These are phyloP conservation scores for Florisuga fusca DNA, from an alignment of 2,797 vertebrate species.

Conservation along the genomic window DNA sequence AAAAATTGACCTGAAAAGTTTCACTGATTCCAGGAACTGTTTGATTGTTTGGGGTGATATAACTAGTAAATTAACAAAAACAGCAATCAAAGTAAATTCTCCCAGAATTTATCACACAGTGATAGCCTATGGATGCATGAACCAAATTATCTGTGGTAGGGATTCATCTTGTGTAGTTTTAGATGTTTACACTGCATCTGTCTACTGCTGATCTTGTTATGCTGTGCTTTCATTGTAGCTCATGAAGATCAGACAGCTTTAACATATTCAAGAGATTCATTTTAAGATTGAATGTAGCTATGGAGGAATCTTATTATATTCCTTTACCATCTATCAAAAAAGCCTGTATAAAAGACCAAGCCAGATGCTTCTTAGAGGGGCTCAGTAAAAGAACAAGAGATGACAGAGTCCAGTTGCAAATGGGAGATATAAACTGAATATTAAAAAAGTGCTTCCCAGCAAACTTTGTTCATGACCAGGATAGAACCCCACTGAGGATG, in stretches of 20 bases:
- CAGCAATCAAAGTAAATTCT: slow-evolving; percentile 15
- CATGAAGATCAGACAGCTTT: background rate
- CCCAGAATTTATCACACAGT: background rate
- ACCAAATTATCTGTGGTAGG: background rate
- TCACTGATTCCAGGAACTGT: slow-evolving; percentile 15
- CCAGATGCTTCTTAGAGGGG: background rate
- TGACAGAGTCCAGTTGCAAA: background rate
- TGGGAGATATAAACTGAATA: background rate
- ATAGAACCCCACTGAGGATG: background rate
- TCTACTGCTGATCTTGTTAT: background rate
- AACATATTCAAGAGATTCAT: background rate
- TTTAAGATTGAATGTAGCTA: background rate
- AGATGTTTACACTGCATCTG: background rate
- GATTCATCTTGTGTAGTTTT: background rate
- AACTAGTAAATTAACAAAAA: background rate
- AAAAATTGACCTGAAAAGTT: background rate
- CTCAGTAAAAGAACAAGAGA: background rate
- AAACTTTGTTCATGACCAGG: background rate
- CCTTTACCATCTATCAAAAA: background rate
- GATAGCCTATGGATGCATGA: background rate
- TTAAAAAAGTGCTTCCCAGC: background rate
- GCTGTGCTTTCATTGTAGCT: background rate
- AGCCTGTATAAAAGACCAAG: background rate
- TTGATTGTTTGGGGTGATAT: background rate
- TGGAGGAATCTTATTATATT: background rate